Base-by-base conservation (phyloP, 2,888 invertebrate genomes). In the Hesperia comma region DNA sequence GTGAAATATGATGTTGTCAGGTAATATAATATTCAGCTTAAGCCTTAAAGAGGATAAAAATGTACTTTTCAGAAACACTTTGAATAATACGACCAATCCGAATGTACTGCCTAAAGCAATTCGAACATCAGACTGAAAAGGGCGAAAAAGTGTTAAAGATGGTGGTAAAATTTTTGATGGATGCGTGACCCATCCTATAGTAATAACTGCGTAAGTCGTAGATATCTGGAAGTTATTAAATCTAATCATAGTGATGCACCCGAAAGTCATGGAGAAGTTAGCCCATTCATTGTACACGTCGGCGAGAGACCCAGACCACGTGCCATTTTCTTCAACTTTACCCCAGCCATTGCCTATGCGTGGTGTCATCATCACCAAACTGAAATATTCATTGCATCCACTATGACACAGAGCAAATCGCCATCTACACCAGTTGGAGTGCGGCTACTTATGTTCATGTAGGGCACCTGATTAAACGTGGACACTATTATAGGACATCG, bases 181-280 rank as follows among this genome's bases (percentile, higher is more conserved):
- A 68, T 84, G 85, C 26, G 86, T 83, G 6, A 90, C 76, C 90
- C 89, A 91, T 0, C 79, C 80, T 1, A 91, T 72, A 41, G 69
- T 72, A 0, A 72, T 62, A 0, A 72, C 68, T 63, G 76, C 76
- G 69, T 90, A 90, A 37, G 74, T 74, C 3, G 67, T 71, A 0
- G 90, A 90, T 69, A 88, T 79, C 70, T 90, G 81, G 69, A 88
- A 91, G 61, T 79, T 68, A 0, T 75, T 73, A 66, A 79, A 82
- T 70, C 90, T 82, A 7, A 80, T 55, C 1, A 81, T 68, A 0
- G 90, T 89, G 8, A 90, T 46, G 26, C 83, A 83, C 0, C 80
- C 82, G 6, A 88, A 90, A 2, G 90, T 89, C 77, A 90, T 89
- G 0, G 90, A 90, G 21, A 90, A 81, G 71, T 90, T 87, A 0